Evolutionary conservation across 2,888 invertebrate species (phyloP).

Genomic region (Cerceris ruficornis): DNA sequence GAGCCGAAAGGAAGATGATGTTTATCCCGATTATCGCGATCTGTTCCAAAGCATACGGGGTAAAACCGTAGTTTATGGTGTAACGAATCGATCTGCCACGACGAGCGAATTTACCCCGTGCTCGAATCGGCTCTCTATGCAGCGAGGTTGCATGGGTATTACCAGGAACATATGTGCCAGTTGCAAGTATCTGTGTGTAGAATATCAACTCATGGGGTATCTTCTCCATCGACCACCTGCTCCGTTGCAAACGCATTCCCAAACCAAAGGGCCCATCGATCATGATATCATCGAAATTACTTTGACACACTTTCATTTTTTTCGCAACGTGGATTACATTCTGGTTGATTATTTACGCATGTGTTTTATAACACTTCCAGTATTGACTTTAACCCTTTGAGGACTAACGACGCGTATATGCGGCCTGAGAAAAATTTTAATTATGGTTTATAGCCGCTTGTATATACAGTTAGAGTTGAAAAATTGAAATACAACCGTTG

Average conservation of each 20-base stretch:
- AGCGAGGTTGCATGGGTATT: slow-evolving; percentile 73
- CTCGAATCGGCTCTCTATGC: slow-evolving; percentile 35
- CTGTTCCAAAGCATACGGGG: slow-evolving; percentile 54
- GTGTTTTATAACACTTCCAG: too few species aligned
- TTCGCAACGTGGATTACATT: too few species aligned
- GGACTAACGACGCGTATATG: too few species aligned
- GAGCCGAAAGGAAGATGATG: slow-evolving; percentile 4
- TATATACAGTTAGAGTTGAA: too few species aligned
- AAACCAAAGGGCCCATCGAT: slow-evolving; percentile 33
- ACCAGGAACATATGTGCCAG: slow-evolving; percentile 74
- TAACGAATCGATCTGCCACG: slow-evolving; percentile 72
- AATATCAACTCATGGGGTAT: slow-evolving; percentile 59
- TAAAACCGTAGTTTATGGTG: slow-evolving; percentile 50
- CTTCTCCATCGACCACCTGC: slow-evolving; percentile 70
- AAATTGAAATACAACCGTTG: too few species aligned
- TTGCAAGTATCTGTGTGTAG: slow-evolving; percentile 61
- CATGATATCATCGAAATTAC: slow-evolving; percentile 8
- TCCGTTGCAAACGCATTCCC: slow-evolving; percentile 54
- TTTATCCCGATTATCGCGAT: slow-evolving; percentile 21
- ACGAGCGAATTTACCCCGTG: slow-evolving; percentile 52
- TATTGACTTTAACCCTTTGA: too few species aligned
- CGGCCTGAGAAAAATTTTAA: too few species aligned
- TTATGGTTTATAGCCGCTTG: too few species aligned
- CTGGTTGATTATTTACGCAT: too few species aligned
- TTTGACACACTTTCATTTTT: too few species aligned